These are phyloP conservation scores for Dryobota labecula DNA, from an alignment of 2,888 invertebrate species.

Conservation along the genomic window DNA sequence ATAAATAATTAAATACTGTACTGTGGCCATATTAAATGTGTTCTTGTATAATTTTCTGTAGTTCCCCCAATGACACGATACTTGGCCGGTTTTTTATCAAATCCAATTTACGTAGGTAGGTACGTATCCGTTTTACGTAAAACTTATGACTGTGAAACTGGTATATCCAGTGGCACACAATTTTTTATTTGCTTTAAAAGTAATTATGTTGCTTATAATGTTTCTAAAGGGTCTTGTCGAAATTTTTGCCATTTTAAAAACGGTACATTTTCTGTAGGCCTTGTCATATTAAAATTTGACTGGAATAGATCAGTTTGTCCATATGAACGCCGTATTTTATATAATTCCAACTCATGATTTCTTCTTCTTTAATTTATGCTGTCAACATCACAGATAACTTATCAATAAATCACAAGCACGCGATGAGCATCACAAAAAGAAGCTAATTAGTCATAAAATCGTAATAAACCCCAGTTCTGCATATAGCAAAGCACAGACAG, in stretches of 20 bases:
- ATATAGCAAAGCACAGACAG: conserved; percentile 71
- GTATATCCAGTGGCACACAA: background rate
- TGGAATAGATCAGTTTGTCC: conserved; percentile 9
- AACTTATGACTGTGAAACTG: background rate
- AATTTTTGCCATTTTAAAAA: too few species aligned
- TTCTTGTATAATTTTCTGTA: conserved; percentile 9
- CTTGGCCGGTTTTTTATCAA: conserved; percentile 14
- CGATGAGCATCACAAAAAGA: conserved; percentile 32
- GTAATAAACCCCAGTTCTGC: conserved; percentile 60
- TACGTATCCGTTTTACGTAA: too few species aligned
- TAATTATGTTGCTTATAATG: background rate
- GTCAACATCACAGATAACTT: conserved; percentile 23
- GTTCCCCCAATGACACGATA: conserved; percentile 17
- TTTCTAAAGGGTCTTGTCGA: background rate
- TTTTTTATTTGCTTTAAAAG: background rate
- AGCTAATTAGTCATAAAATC: conserved; percentile 57
- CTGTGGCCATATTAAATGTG: background rate
- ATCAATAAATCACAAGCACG: conserved; percentile 31
- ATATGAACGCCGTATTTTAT: background rate
- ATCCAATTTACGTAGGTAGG: conserved; percentile 2
- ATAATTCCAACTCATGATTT: too few species aligned
- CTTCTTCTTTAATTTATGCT: background rate
- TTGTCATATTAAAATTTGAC: background rate
- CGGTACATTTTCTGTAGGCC: too few species aligned
- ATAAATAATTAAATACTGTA: conserved; percentile 4